Evolutionary conservation across 2,113 vertebrate species (phyloP), one percentile per base, ranked within the genome.

Genomic region (Origma solitaria): DNA sequence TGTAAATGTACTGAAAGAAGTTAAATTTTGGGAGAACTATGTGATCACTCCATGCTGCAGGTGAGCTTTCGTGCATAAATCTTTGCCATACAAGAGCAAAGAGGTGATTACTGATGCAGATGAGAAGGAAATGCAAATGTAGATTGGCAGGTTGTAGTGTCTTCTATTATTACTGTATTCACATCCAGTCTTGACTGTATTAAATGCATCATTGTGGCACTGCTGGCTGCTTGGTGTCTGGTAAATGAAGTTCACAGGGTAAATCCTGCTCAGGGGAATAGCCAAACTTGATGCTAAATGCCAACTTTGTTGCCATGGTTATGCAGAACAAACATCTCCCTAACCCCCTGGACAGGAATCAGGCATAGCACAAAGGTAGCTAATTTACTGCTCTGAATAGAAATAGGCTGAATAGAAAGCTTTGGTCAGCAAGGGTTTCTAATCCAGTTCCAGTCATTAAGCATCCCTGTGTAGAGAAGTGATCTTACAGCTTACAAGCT

Each of bases 261-360:
- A 94, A 91, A 70, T 87, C 50, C 71, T 86, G 38, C 68, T 73
- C 70, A 9, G 47, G 53, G 47, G 15, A 93, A 51, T 13, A 77
- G 33, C 61, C 90, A 77, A 92, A 93, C 62, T 90, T 57, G 60
- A 75, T 91, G 72, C 64, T 83, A 88, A 75, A 86, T 73, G 75
- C 79, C 82, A 81, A 31, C 37, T 86, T 92, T 53, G 85, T 91
- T 88, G 85, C 75, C 47, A 64, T 92, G 85, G 91, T 72, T 95
- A 33, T 83, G 42, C 64, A 93, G 90, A 94, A 81, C 64, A 88
- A 95, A 65, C 56, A 70, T 54, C 21, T 88, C 50, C 49, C 56
- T 81, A 40, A 61, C 38, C 38, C 71, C 87, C 92, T 66, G 87
- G 79, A 45, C 88, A 83, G 91, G 75, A 88, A 77, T 70, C 54